These are phyloP conservation scores for Okapia johnstoni DNA, from an alignment of 2,113 vertebrate genomes.

Conservation along the genomic window DNA sequence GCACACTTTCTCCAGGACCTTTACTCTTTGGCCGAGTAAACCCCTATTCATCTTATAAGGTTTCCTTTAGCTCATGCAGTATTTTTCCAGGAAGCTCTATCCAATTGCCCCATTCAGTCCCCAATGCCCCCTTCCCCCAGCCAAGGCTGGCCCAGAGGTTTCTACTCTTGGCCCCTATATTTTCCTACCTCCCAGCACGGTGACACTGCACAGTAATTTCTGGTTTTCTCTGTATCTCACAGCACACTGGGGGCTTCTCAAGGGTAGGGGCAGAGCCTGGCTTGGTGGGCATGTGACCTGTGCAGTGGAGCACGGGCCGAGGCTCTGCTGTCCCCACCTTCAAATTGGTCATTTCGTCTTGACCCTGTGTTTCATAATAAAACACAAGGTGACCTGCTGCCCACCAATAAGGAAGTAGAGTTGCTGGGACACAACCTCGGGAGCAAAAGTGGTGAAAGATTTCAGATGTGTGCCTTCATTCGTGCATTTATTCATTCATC, in stretches of 20 bases:
- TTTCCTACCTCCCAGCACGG: not conserved
- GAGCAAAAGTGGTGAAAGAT: not conserved
- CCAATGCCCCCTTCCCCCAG: not conserved
- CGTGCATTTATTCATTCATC: not conserved
- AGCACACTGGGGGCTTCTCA: not conserved
- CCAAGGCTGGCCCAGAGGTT: not conserved
- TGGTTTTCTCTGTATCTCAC: not conserved
- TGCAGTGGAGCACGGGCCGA: not conserved
- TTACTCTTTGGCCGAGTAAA: not conserved
- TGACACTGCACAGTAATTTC: accelerated
- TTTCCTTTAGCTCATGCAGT: not conserved
- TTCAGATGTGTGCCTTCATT: too few species aligned
- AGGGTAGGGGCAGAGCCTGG: not conserved
- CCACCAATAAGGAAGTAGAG: not conserved
- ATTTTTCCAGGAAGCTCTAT: not conserved
- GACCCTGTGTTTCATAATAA: not conserved
- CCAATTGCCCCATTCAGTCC: accelerated
- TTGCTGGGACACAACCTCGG: accelerated
- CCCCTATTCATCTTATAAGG: not conserved
- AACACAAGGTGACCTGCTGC: not conserved
- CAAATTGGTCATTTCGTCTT: not conserved
- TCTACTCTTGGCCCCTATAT: too few species aligned
- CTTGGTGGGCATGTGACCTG: accelerated
- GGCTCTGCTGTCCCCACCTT: not conserved
- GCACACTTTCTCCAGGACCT: not conserved